Evolutionary conservation across 2,797 vertebrate species (phyloP).

Genomic region (Melopsittacus undulatus): DNA sequence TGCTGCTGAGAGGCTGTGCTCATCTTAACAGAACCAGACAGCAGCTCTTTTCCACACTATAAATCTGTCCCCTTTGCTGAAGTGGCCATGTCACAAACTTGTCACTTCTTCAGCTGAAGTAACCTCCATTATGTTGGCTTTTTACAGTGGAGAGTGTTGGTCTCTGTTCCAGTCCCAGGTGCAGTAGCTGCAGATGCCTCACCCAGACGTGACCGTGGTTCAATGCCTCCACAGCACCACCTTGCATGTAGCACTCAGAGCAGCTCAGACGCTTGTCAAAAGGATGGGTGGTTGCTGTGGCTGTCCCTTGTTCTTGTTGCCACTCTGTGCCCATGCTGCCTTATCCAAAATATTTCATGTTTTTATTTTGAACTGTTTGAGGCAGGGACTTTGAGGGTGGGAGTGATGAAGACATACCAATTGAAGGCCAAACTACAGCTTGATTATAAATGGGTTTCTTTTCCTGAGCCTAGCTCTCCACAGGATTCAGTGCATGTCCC

Average conservation of each 20-base stretch:
- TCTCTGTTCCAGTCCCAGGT: not conserved
- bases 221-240: not conserved
- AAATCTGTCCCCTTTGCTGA: not conserved
- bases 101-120: not conserved
- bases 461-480: not conserved
- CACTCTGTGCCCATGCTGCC: not conserved
- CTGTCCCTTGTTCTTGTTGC: not conserved
- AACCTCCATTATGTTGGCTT: not conserved
- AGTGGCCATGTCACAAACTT: not conserved
- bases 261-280: not conserved
- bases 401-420: not conserved
- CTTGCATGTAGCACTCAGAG: accelerated
- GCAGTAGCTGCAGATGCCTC: not conserved
- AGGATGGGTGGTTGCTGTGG: not conserved
- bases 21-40: not conserved
- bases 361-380: not conserved
- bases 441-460: not conserved
- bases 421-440: not conserved
- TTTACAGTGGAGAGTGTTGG: not conserved
- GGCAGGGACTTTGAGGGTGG: not conserved
- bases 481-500: not conserved
- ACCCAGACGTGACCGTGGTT: not conserved
- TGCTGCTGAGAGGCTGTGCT: not conserved
- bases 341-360: not conserved
- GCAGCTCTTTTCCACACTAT: not conserved